phyloP scores from a whole-genome alignment of 2,113 vertebrate genomes.

The Polypterus senegalus region DNA sequence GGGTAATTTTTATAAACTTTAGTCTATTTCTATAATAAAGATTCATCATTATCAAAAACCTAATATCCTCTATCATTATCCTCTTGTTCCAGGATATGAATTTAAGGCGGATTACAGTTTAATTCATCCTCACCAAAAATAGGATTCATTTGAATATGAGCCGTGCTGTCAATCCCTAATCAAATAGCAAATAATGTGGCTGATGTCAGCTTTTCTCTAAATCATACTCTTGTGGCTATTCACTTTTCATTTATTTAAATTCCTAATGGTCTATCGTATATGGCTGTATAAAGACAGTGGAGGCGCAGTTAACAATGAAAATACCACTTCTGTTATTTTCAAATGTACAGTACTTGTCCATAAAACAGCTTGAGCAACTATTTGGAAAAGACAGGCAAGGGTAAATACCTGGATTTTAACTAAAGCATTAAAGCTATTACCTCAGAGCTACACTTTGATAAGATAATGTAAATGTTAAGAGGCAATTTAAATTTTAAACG shows the following conservation, averaged over 20 bases:
- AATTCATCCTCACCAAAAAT: background rate
- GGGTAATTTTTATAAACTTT: too few relatives aligned
- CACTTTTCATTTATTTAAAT: background rate
- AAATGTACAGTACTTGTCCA: background rate
- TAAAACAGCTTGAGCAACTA: background rate
- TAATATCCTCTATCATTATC: background rate
- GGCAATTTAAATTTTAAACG: background rate
- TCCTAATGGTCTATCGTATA: background rate
- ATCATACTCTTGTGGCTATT: background rate
- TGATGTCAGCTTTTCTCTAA: background rate
- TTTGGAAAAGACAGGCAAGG: background rate
- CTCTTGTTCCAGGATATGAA: background rate
- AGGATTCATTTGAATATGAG: background rate
- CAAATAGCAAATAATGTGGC: background rate
- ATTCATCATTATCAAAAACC: background rate
- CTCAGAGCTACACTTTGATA: background rate
- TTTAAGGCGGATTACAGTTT: background rate
- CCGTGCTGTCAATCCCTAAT: background rate
- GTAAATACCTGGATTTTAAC: background rate
- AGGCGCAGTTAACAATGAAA: background rate
- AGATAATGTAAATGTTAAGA: conserved; percentile 5
- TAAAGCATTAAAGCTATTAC: conserved; percentile 1
- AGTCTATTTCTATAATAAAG: background rate
- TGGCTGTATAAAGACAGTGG: background rate
- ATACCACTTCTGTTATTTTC: conserved; percentile 1